phyloP scores from a whole-genome alignment of 2,797 vertebrate species.

The Gouania willdenowi region DNA sequence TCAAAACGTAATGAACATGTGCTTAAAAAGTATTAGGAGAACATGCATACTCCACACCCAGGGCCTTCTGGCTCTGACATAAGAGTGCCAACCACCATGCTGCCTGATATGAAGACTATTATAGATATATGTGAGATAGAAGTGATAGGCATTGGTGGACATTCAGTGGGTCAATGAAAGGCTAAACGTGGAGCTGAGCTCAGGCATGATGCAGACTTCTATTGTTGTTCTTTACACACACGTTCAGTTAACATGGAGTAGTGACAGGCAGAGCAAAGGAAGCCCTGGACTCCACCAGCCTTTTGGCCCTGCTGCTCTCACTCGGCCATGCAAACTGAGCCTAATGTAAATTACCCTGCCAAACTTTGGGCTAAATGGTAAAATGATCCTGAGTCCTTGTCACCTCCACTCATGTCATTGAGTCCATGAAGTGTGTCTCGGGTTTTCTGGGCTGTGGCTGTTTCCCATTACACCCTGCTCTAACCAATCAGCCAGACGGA shows the following conservation, averaged over 20 bases:
- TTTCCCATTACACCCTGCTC: constrained; percentile 66
- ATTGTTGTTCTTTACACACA: no score
- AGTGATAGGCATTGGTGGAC: no score
- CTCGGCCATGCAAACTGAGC: constrained; percentile 52
- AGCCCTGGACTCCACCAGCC: constrained; percentile 20
- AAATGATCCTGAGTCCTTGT: constrained; percentile 74
- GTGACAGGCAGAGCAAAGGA: constrained; percentile 42
- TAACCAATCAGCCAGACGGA: constrained; percentile 52
- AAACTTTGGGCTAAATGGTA: constrained; percentile 69
- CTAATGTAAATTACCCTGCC: constrained; percentile 69
- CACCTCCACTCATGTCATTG: constrained; percentile 73
- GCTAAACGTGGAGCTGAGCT: no score
- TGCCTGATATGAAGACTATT: no score
- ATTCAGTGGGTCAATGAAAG: no score
- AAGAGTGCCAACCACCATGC: no score
- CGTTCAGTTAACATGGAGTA: constrained; percentile 26
- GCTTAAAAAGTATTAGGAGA: no score
- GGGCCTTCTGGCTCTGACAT: no score
- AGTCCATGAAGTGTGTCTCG: constrained; percentile 58
- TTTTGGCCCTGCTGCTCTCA: constrained; percentile 38
- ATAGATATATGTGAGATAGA: no score
- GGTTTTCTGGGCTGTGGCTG: constrained; percentile 56
- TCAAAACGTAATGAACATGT: no score
- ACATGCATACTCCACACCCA: no score
- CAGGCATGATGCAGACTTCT: no score